A percentile compares a stretch with the other conserved stretches of the same genome.
These are phyloP conservation scores for Sphecodes monilicornis DNA, from an alignment of 2,888 invertebrate genomes.

Conservation along the genomic window DNA sequence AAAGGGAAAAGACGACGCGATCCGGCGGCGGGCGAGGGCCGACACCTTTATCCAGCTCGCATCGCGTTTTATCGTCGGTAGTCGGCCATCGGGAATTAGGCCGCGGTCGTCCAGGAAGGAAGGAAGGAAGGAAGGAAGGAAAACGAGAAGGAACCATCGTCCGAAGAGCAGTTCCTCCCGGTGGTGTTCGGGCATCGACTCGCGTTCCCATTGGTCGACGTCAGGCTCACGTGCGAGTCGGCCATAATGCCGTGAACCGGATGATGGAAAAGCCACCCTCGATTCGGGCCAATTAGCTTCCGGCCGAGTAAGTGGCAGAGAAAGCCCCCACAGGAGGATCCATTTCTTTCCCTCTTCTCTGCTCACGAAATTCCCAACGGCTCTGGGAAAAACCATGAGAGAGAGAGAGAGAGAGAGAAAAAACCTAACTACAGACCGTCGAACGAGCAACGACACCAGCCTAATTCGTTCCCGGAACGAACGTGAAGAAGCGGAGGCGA, in stretches of 20 bases:
- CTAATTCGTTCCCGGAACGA: conserved; percentile 66
- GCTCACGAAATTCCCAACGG: not conserved
- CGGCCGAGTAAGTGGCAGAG: conserved; percentile 72
- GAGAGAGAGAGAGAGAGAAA: not conserved
- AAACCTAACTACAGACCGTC: not conserved
- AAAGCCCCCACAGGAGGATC: conserved; percentile 38
- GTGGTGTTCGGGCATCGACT: conserved; percentile 48
- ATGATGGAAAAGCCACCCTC: conserved; percentile 75
- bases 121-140: conserved; percentile 44
- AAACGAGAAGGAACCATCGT: conserved; percentile 46
- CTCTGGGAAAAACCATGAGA: not conserved
- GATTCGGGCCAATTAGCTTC: conserved; percentile 74
- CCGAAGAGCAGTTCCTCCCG: conserved; percentile 54
- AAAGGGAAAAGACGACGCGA: not conserved
- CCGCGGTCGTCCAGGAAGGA: conserved; percentile 12
- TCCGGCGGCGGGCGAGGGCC: not conserved
- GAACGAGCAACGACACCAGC: conserved; percentile 1
- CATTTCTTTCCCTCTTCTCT: conserved; percentile 15
- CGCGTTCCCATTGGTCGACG: conserved; percentile 62
- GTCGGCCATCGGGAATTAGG: conserved; percentile 40
- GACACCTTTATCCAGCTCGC: conserved; percentile 36
- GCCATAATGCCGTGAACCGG: conserved; percentile 73
- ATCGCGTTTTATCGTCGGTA: conserved; percentile 43
- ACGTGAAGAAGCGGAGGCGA: conserved; percentile 34
- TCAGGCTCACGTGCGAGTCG: conserved; percentile 69